These are phyloP conservation scores for Aspidapion aeneum DNA, from an alignment of 2,888 invertebrate genomes.

Conservation along the genomic window DNA sequence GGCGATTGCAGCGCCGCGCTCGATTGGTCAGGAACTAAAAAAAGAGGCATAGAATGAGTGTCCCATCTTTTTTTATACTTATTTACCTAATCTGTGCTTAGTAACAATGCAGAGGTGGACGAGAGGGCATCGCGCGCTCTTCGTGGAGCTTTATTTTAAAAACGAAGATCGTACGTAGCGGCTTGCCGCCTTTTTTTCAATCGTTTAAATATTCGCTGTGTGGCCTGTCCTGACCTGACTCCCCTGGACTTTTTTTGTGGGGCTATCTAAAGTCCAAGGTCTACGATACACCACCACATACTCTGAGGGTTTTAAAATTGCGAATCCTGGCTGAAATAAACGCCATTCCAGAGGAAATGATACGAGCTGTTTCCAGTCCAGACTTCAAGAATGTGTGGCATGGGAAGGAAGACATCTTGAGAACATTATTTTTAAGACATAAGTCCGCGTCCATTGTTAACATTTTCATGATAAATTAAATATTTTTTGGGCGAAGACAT, in stretches of 20 bases:
- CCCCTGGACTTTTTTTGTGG: no score
- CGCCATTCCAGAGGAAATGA: conserved; percentile 15
- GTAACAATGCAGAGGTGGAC: no score
- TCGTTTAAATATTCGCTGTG: no score
- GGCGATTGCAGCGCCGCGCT: no score
- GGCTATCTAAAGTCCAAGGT: conserved; percentile 9
- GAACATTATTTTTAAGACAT: conserved; percentile 9
- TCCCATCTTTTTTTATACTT: no score
- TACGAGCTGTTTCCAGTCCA: conserved; percentile 11
- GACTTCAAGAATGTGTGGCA: conserved; percentile 4
- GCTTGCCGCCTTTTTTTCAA: no score
- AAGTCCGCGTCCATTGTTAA: conserved; percentile 3
- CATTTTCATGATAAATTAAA: conserved; percentile 5
- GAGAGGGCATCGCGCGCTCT: no score
- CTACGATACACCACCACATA: conserved; percentile 2
- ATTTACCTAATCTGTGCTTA: no score
- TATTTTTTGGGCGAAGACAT: conserved; percentile 4
- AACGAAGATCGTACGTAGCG: no score
- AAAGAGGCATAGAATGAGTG: no score
- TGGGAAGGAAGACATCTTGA: conserved; percentile 6
- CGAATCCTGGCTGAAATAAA: conserved; percentile 16
- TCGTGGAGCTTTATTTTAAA: no score
- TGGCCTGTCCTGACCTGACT: conserved; percentile 11
- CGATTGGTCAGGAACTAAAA: no score
- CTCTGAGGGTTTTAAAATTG: conserved; percentile 13